These are phyloP conservation scores for Nerophis ophidion DNA, from an alignment of 2,113 vertebrate genomes.

Conservation along the genomic window DNA sequence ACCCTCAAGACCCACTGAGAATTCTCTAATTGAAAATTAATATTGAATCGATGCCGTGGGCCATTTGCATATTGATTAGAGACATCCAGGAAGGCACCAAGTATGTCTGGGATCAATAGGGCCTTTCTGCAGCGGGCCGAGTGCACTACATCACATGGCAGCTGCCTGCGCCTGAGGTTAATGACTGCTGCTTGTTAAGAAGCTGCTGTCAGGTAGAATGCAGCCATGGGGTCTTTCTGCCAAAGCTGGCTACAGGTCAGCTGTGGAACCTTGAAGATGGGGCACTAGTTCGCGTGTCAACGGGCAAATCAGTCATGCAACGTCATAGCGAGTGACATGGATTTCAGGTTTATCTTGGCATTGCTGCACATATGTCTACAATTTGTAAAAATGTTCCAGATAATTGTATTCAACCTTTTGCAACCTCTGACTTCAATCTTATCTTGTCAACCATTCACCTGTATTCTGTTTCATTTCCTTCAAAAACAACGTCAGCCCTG, in stretches of 20 bases:
- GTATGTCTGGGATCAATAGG: conserved; percentile 91
- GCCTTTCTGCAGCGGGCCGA: conserved; percentile 78
- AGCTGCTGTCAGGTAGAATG: conserved; percentile 75
- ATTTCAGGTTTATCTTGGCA: conserved; percentile 8
- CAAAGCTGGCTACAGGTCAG: conserved; percentile 50
- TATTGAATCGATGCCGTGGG: conserved; percentile 93
- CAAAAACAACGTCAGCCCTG: conserved; percentile 46
- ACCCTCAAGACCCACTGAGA: conserved; percentile 93
- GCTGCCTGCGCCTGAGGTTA: conserved; percentile 73
- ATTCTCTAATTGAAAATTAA: conserved; percentile 99
- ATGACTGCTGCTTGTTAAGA: conserved; percentile 76
- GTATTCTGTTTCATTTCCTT: conserved; percentile 6
- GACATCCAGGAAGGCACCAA: conserved; percentile 97
- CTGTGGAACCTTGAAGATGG: conserved; percentile 21
- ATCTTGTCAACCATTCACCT: conserved; percentile 31
- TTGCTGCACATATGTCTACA: conserved; percentile 1
- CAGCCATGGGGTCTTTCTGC: conserved; percentile 58
- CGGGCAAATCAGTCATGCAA: conserved; percentile 10
- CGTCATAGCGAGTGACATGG: conserved; percentile 2
- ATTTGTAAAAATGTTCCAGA: conserved; percentile 7
- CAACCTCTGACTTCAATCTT: conserved; percentile 3
- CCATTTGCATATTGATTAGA: conserved; percentile 99
- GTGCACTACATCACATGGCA: conserved; percentile 75
- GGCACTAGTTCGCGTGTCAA: conserved; percentile 6
- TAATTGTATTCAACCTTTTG: conserved; percentile 11